Evolutionary conservation across 2,797 vertebrate genomes (phyloP).

Genomic region (Leuciscus waleckii): DNA sequence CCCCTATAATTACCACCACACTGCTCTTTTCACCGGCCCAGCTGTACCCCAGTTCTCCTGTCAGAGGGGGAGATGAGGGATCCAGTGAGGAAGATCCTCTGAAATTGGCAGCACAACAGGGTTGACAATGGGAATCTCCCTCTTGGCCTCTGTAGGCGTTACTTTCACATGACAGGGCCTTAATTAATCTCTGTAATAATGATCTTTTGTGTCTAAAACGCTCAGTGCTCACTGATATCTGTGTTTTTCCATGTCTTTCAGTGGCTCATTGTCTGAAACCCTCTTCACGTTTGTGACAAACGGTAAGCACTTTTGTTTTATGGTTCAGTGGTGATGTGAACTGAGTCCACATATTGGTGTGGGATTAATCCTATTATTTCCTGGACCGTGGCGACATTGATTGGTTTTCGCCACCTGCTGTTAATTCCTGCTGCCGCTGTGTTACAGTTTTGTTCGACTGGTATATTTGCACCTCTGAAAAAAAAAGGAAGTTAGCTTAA

Average conservation of each 20-base stretch:
- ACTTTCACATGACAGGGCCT: conserved; percentile 62
- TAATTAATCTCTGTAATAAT: conserved; percentile 68
- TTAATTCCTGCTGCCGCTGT: conserved; percentile 22
- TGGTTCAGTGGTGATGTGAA: conserved; percentile 9
- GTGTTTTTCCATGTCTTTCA: conserved; percentile 72
- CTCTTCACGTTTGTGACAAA: conserved; percentile 82
- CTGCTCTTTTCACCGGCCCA: conserved; percentile 28
- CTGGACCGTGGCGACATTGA: conserved; percentile 19
- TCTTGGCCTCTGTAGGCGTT: conserved; percentile 57
- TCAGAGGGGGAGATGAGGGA: not conserved
- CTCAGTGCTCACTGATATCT: conserved; percentile 53
- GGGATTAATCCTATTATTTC: conserved; percentile 32
- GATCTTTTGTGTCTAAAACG: conserved; percentile 43
- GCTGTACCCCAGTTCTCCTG: conserved; percentile 41
- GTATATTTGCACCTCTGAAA: conserved; percentile 21
- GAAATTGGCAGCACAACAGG: conserved; percentile 38
- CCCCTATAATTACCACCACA: conserved; percentile 56
- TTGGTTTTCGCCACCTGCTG: conserved; percentile 23
- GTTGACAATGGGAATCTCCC: conserved; percentile 42
- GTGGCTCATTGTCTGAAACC: conserved; percentile 85
- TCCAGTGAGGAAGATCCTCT: conserved; percentile 27
- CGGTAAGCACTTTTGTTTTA: conserved; percentile 76
- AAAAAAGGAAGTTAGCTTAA: conserved; percentile 33
- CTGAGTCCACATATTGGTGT: not conserved
- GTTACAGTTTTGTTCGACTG: conserved; percentile 27